Percentiles rank a stretch among this genome's conserved stretches.
phyloP scores from a whole-genome alignment of 2,113 vertebrate species.

The Catharus minimus region DNA sequence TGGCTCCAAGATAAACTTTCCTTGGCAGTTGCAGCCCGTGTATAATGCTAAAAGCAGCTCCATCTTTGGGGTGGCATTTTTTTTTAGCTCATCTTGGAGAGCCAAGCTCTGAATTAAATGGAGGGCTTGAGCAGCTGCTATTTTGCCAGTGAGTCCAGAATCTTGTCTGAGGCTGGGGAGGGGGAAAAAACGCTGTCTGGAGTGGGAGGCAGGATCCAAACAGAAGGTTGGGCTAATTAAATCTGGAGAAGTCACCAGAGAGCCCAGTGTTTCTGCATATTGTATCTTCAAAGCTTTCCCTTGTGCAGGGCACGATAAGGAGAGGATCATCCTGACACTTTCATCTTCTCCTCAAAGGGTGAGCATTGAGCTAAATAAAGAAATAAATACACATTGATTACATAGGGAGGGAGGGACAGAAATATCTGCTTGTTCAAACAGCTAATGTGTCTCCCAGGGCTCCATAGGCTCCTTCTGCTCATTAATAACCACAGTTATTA shows the following conservation, averaged over 20 bases:
- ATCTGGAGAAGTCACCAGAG: constrained; percentile 71
- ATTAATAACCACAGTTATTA: neutral
- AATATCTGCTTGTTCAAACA: constrained; percentile 19
- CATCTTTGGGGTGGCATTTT: constrained; percentile 50
- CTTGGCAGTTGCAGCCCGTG: constrained; percentile 65
- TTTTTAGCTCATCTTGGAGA: constrained; percentile 67
- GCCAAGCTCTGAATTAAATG: constrained; percentile 62
- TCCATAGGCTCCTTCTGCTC: neutral
- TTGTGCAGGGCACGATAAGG: constrained; percentile 56
- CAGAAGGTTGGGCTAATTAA: constrained; percentile 78
- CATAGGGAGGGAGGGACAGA: neutral
- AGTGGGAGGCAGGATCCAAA: constrained; percentile 37
- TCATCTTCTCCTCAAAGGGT: constrained; percentile 61
- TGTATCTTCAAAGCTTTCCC: constrained; percentile 70
- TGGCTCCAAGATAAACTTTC: constrained; percentile 80
- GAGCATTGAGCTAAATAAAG: constrained; percentile 40
- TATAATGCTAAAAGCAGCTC: constrained; percentile 76
- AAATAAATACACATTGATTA: constrained; percentile 43
- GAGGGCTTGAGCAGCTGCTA: constrained; percentile 65
- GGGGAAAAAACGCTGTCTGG: neutral
- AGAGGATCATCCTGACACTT: constrained; percentile 64
- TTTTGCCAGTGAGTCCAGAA: constrained; percentile 66
- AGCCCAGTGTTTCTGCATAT: constrained; percentile 59
- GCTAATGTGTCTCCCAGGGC: constrained; percentile 7
- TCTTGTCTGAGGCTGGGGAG: constrained; percentile 59